Evolutionary conservation across 2,113 vertebrate species (phyloP).

Genomic region (Alaudala cheleensis): DNA sequence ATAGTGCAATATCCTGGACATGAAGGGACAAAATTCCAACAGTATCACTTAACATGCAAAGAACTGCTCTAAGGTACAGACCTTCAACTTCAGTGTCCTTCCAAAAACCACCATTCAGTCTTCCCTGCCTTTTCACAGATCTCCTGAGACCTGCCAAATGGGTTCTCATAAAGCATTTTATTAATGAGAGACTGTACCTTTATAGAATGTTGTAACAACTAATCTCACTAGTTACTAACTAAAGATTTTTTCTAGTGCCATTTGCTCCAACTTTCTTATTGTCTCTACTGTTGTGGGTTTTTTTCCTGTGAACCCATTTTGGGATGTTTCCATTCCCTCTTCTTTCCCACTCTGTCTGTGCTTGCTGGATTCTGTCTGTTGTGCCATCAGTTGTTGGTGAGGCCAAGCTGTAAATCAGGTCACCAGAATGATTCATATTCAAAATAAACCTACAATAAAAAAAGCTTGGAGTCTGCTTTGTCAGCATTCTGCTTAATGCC

Average conservation of each 20-base stretch:
- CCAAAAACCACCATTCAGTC: not conserved
- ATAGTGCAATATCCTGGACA: not conserved
- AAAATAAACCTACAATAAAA: conserved; percentile 43
- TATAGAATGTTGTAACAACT: not conserved
- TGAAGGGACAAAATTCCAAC: accelerated
- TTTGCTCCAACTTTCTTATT: not conserved
- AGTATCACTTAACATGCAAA: not conserved
- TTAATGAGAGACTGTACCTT: accelerated
- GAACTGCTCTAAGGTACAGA: not conserved
- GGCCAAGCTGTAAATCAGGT: conserved; percentile 14
- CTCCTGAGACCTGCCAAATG: not conserved
- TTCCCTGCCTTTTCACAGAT: not conserved
- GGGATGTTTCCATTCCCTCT: not conserved
- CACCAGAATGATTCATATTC: conserved; percentile 14
- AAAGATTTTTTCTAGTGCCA: not conserved
- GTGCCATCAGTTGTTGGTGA: not conserved
- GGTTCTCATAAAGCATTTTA: not conserved
- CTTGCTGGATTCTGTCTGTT: not conserved
- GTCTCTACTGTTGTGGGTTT: not conserved
- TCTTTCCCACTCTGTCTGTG: accelerated
- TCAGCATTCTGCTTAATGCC: conserved; percentile 16
- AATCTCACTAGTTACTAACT: not conserved
- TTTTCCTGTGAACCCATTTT: not conserved
- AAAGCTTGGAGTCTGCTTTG: conserved; percentile 4
- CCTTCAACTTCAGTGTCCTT: not conserved